A percentile compares a stretch with the other conserved stretches of the same genome.
These are phyloP conservation scores for Takifugu ocellatus DNA, from an alignment of 2,797 vertebrate species.

Conservation along the genomic window DNA sequence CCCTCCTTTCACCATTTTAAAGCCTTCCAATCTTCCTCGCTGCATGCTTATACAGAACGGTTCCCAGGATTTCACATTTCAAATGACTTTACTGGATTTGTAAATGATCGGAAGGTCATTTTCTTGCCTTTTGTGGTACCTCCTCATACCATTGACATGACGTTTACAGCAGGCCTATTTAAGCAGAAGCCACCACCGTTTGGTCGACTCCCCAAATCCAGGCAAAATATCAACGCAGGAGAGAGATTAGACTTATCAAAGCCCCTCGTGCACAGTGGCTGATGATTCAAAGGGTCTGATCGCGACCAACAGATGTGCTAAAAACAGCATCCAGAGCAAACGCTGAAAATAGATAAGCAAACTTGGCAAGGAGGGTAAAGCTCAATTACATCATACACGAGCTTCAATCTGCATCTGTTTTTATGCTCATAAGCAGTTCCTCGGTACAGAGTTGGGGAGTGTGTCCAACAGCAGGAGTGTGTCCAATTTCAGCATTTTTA, in stretches of 20 bases:
- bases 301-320: constrained; percentile 31
- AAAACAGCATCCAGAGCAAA: constrained; percentile 30
- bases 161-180: background rate
- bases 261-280: background rate
- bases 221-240: background rate
- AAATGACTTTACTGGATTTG: too few relatives aligned
- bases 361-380: constrained; percentile 13
- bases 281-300: constrained; percentile 25
- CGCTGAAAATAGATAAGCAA: constrained; percentile 38
- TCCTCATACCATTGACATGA: constrained; percentile 19
- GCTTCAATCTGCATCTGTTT: constrained; percentile 30
- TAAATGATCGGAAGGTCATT: too few relatives aligned
- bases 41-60: too few relatives aligned
- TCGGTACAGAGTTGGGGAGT: background rate
- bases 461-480: background rate
- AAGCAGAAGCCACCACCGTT: too few relatives aligned
- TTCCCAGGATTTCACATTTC: too few relatives aligned
- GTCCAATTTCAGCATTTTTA: constrained; percentile 4
- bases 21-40: too few relatives aligned
- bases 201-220: background rate
- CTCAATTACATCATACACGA: constrained; percentile 1
- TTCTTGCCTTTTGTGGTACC: too few relatives aligned
- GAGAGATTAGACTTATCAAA: constrained; percentile 9
- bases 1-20: too few relatives aligned
- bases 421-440: constrained; percentile 1